These are phyloP conservation scores for Apotomis capreana DNA, from an alignment of 2,888 invertebrate species.

Conservation along the genomic window DNA sequence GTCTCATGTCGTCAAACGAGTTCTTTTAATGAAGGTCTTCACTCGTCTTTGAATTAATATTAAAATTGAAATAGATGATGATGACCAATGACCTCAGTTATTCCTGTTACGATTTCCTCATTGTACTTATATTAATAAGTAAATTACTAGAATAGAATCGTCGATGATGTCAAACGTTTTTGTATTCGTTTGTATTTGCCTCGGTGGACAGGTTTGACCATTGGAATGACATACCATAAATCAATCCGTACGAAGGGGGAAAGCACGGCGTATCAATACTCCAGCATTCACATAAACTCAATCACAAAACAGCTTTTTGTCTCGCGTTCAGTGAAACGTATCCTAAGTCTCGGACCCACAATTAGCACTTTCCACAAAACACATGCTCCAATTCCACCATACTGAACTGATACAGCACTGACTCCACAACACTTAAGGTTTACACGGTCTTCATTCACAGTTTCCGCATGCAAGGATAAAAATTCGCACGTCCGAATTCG, in stretches of 20 bases:
- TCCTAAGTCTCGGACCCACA: slow-evolving; percentile 64
- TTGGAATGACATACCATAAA: slow-evolving; percentile 70
- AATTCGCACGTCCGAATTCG: slow-evolving; percentile 73
- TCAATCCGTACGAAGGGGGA: slow-evolving; percentile 67
- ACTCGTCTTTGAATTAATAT: slow-evolving; percentile 26
- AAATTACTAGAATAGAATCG: slow-evolving; percentile 15
- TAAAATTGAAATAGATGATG: slow-evolving; percentile 29
- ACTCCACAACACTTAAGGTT: slow-evolving; percentile 71
- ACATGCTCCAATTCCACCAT: slow-evolving; percentile 73
- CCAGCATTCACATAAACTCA: slow-evolving; percentile 71
- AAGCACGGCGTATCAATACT: slow-evolving; percentile 70
- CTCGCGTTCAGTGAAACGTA: slow-evolving; percentile 72
- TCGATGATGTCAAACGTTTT: background rate
- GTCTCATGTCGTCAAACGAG: slow-evolving; percentile 28
- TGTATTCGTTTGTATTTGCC: slow-evolving; percentile 21
- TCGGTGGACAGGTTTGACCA: slow-evolving; percentile 14
- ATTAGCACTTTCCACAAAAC: slow-evolving; percentile 77
- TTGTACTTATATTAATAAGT: background rate
- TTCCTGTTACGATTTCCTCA: slow-evolving; percentile 32
- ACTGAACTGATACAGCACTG: slow-evolving; percentile 66
- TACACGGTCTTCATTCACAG: slow-evolving; percentile 77
- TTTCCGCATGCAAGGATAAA: slow-evolving; percentile 75
- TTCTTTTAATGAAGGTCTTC: slow-evolving; percentile 36
- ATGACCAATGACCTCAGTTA: slow-evolving; percentile 34
- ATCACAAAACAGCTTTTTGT: slow-evolving; percentile 74